Conservation (phyloP, 1,140 invertebrate genomes). For the Globodera rostochiensis region DNA sequence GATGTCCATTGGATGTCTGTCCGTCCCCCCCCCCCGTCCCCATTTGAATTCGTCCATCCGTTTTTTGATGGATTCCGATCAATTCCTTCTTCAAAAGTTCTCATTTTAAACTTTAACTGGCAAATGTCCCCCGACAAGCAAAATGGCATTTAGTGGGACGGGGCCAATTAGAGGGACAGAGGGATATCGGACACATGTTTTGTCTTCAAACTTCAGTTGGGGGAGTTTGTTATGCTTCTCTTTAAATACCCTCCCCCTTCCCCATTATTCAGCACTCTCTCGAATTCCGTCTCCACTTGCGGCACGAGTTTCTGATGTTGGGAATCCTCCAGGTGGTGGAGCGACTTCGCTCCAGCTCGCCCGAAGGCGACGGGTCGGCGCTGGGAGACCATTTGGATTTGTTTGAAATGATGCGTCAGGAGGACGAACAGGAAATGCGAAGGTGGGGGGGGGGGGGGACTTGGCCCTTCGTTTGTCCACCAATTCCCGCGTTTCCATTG, state of each 20-base stretch:
- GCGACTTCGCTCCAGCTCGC: conserved; percentile 54
- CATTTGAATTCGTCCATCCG: neutral
- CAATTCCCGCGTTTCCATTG: neutral
- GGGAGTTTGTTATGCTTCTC: neutral
- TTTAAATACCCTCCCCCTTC: neutral
- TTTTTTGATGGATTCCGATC: neutral
- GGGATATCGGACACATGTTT: neutral
- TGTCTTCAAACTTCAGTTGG: neutral
- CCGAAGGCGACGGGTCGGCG: conserved; percentile 42
- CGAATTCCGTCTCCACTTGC: conserved; percentile 89
- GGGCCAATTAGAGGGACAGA: neutral
- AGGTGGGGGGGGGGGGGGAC: conserved; percentile 13
- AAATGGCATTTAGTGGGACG: neutral
- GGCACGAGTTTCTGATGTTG: conserved; percentile 94
- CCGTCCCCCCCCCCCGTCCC: too few species aligned
- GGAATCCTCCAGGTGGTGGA: conserved; percentile 79
- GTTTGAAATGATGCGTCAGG: conserved; percentile 95
- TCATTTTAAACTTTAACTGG: neutral
- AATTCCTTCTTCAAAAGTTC: neutral
- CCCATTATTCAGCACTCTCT: conserved; percentile 75
- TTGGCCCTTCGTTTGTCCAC: too few species aligned
- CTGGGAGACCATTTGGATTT: conserved; percentile 78
- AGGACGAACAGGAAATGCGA: conserved; percentile 86
- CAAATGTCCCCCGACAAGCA: neutral
- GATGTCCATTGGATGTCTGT: too few species aligned